Conservation (phyloP, 2,888 invertebrate species). For the Ophion ventricosus region DNA sequence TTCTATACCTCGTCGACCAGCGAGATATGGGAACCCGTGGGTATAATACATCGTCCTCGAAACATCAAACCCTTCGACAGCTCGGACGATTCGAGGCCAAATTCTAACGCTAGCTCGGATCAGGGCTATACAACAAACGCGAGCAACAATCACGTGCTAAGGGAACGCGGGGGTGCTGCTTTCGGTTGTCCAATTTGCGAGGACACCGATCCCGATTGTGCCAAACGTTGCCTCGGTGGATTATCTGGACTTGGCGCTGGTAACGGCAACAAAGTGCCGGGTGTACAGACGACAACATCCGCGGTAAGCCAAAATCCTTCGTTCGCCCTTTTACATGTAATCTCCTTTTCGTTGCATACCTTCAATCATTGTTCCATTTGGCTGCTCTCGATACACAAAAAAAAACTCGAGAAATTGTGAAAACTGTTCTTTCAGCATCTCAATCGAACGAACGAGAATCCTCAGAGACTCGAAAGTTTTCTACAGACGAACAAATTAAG, state of each 20-base stretch:
- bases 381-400: not conserved
- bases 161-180: conserved; percentile 76
- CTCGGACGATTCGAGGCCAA: conserved; percentile 81
- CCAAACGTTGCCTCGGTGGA: conserved; percentile 76
- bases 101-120: conserved; percentile 82
- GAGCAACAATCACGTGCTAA: conserved; percentile 79
- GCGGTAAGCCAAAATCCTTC: conserved; percentile 79
- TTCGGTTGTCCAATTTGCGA: conserved; percentile 76
- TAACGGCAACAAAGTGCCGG: conserved; percentile 69
- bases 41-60: conserved; percentile 79
- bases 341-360: not conserved
- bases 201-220: conserved; percentile 73
- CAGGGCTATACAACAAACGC: conserved; percentile 81
- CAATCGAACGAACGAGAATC: no score
- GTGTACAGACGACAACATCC: conserved; percentile 78
- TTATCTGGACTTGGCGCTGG: conserved; percentile 72
- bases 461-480: no score
- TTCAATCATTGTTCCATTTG: not conserved
- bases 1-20: conserved; percentile 88
- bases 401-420: not conserved
- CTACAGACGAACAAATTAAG: no score
- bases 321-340: not conserved
- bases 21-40: conserved; percentile 87
- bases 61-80: conserved; percentile 81
- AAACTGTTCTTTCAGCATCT: not conserved